Evolutionary conservation across 2,888 invertebrate genomes (phyloP).

Genomic region (Drosophila anceps): DNA sequence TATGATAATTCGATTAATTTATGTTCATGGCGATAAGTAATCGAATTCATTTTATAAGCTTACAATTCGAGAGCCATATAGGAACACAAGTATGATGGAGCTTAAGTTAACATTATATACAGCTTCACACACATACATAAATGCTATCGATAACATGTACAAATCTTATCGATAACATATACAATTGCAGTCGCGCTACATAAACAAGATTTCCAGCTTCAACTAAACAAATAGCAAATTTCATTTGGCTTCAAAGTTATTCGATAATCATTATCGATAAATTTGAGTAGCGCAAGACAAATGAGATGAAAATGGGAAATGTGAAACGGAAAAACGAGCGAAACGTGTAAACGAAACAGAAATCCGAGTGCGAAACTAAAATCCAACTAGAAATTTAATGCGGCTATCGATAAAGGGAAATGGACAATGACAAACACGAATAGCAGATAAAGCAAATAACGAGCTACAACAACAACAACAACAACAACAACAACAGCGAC

Average conservation of each 20-base stretch:
- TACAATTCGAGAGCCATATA: too few relatives aligned
- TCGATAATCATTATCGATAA: slow-evolving; percentile 51
- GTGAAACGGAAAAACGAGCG: slow-evolving; percentile 28
- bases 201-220: not conserved
- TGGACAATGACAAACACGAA: slow-evolving; percentile 47
- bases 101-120: not conserved
- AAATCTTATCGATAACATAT: not conserved
- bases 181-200: not conserved
- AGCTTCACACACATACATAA: not conserved
- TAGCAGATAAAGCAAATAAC: slow-evolving; percentile 67
- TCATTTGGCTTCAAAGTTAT: not conserved
- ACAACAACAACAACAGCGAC: too few relatives aligned
- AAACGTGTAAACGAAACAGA: slow-evolving; percentile 24
- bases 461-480: slow-evolving; percentile 40
- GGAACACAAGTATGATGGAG: too few relatives aligned
- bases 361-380: slow-evolving; percentile 26
- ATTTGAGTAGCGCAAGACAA: slow-evolving; percentile 46
- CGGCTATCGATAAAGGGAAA: slow-evolving; percentile 36
- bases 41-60: too few relatives aligned
- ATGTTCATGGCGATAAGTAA: not conserved
- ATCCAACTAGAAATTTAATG: slow-evolving; percentile 50
- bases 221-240: slow-evolving; percentile 9
- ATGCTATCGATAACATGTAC: not conserved
- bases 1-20: slow-evolving; percentile 3
- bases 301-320: slow-evolving; percentile 17